A percentile compares a stretch with the other conserved stretches of the same genome.
Evolutionary conservation across 2,113 vertebrate species (phyloP).

Genomic region (Azemiops feae): DNA sequence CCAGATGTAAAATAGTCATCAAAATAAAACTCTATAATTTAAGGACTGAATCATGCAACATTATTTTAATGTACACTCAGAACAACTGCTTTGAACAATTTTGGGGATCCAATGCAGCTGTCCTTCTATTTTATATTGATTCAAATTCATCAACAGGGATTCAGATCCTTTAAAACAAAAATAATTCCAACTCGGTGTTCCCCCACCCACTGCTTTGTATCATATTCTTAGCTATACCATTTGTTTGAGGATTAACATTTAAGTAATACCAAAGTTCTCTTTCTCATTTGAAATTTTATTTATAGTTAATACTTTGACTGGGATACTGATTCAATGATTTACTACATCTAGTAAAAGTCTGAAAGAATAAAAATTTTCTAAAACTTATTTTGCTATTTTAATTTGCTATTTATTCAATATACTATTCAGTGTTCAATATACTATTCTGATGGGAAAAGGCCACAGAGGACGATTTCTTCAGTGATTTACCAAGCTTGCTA

Average conservation of each 20-base stretch:
- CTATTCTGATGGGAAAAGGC: not conserved
- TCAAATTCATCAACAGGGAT: constrained; percentile 28
- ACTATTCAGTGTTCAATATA: not conserved
- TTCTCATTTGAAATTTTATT: not conserved
- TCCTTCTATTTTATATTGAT: constrained; percentile 26
- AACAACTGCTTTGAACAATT: constrained; percentile 52
- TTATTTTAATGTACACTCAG: constrained; percentile 34
- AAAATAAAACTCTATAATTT: not conserved
- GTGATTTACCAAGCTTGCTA: not conserved
- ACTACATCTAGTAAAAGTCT: not conserved
- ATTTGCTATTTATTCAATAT: not conserved
- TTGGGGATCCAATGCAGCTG: constrained; percentile 53
- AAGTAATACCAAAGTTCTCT: constrained; percentile 1
- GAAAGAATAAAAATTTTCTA: not conserved
- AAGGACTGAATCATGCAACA: not conserved
- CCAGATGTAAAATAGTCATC: not conserved
- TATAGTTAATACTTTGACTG: not conserved
- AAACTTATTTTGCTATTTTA: not conserved
- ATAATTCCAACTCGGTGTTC: not conserved
- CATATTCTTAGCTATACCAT: not conserved
- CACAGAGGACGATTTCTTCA: not conserved
- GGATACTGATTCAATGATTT: not conserved
- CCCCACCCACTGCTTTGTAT: constrained; percentile 1
- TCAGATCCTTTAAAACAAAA: constrained; percentile 1
- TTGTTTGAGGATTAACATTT: constrained; percentile 20